Evolutionary conservation across 2,888 invertebrate genomes (phyloP).

Genomic region (Idaea straminata): DNA sequence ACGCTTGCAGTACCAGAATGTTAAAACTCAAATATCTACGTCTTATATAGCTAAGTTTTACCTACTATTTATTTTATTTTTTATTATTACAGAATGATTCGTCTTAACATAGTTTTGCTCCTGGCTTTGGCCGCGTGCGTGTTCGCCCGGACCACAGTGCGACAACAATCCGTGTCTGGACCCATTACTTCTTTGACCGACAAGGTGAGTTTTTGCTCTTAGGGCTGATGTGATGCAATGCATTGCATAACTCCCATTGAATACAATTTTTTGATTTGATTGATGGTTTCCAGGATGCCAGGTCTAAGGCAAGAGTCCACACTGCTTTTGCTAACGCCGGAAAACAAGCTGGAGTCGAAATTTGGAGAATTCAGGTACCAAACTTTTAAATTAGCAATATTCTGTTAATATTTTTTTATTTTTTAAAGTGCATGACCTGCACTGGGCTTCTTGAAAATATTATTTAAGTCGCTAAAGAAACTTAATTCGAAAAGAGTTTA

Average conservation of each 20-base stretch:
- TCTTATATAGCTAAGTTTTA: too few relatives aligned
- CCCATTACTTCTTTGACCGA: slow-evolving; percentile 64
- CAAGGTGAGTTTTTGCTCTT: slow-evolving; percentile 45
- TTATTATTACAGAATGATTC: slow-evolving; percentile 17
- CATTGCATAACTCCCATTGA: too few relatives aligned
- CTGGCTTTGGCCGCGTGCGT: slow-evolving; percentile 42
- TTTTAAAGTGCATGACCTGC: too few relatives aligned
- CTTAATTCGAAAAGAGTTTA: too few relatives aligned
- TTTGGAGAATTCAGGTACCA: slow-evolving; percentile 91
- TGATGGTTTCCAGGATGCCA: slow-evolving; percentile 60
- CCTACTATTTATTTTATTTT: not conserved
- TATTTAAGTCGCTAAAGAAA: too few relatives aligned
- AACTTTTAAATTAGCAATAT: not conserved
- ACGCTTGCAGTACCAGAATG: too few relatives aligned
- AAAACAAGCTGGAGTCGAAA: slow-evolving; percentile 83
- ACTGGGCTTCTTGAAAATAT: too few relatives aligned
- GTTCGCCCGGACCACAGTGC: slow-evolving; percentile 47
- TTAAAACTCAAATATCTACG: too few relatives aligned
- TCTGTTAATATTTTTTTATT: too few relatives aligned
- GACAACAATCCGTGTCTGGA: slow-evolving; percentile 40
- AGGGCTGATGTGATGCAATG: too few relatives aligned
- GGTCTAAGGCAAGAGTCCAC: slow-evolving; percentile 67
- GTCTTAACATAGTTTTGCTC: slow-evolving; percentile 14
- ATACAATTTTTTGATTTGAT: too few relatives aligned
- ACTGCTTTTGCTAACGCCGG: slow-evolving; percentile 88